Evolutionary conservation across 2,888 invertebrate genomes (phyloP), one percentile per base, ranked within the genome.

Genomic region (Eudemis profundana): DNA sequence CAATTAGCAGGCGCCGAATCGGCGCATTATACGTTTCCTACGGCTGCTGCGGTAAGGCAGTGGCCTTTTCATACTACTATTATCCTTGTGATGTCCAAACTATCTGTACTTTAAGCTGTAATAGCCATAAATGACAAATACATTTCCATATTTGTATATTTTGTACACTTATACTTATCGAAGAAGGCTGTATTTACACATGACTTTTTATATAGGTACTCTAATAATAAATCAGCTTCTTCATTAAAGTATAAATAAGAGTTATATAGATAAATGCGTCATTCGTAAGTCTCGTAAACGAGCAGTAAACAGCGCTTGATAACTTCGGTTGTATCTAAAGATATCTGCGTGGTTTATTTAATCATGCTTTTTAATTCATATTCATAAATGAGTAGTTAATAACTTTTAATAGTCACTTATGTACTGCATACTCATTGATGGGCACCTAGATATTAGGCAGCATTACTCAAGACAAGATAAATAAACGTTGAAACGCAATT

Each of bases 1-100:
- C 89, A 89, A 89, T 89, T 87, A 90, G 85, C 74, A 83, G 88
- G 89, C 89, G 87, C 86, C 89, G 82, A 88, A 88, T 89, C 86
- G 86, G 83, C 86, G 87, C 81, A 85, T 83, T 84, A 79, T 78
- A 76, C 71, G 77, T 81, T 82, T 81, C 75, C 78, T 80, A 76
- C 68, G 71, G 61, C 67, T 68, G 40, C 57, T 42, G 54, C 27
- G 47, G 62, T 47, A 29, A 40, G 27, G 19, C 54, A 38, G 42
- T 27, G 15, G 54, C 47, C 27, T 29, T 15, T 27, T 42, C 12
- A 27, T 27, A 14, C 12, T 17, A 29, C 8, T 27, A 29, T n/a
- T 50, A 50, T 17, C 4, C 4, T 44, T 19, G 33, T 33, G 33
- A 33, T 10, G 8, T 33, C 33, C 12, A 33, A 33, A 4, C 8